Evolutionary conservation across 2,888 invertebrate species (phyloP), one percentile per base, ranked within the genome.

Genomic region (Eristalinus sepulchralis): DNA sequence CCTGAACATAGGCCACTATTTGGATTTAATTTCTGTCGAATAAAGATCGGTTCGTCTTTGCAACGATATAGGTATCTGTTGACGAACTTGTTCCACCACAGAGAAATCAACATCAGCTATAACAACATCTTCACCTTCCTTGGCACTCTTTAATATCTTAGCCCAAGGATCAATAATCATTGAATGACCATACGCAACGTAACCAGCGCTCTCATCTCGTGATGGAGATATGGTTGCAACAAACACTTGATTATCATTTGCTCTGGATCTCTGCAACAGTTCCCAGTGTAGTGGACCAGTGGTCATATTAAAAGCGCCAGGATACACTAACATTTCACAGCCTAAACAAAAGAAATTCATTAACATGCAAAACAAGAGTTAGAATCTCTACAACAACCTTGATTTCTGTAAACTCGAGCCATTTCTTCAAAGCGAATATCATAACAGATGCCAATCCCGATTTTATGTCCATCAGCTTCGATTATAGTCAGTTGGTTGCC

Each of bases 211-310:
- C 0, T 92, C 91, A 90, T 96, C 96, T 87, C 98, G 93, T 0
- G 98, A 98, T 0, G 98, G 98, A 47, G 97, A 97, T 36, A 97
- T 95, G 0, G 96, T 95, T 6, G 96, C 97, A 13, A 98, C 96
- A 93, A 95, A 99, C 24, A 97, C 93, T 93, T 98, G 98, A 91
- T 97, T 96, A 93, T 99, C 98, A 67, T 96, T 94, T 27, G 99
- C 98, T 57, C 98, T 94, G 0, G 95, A 94, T 36, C 97, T 94
- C 80, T 95, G 96, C 6, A 99, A 93, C 0, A 98, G 92, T 90
- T 98, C 97, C 98, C 98, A 99, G 92, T 99, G 99, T 39, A 96
- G 93, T 0, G 98, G 98, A 0, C 99, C 99, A 0, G 99, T 99
- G 1, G 97, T 98, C 97, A 97, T 97, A 93, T 98, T 99, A 93